Conservation (phyloP, 2,113 vertebrate species). For the Platysternon megacephalum region DNA sequence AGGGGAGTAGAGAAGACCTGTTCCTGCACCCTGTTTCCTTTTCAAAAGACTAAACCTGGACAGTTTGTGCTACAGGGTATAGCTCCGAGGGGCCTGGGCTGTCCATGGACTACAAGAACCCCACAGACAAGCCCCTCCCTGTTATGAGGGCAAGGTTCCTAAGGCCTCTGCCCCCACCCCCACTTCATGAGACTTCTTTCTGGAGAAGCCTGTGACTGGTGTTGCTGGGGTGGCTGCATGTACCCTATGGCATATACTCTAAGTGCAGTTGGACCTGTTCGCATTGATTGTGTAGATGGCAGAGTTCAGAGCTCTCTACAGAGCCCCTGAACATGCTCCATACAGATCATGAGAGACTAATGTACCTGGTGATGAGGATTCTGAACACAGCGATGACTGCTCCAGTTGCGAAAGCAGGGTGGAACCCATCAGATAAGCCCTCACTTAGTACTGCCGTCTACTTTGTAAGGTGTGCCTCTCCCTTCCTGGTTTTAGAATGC, state of each 20-base stretch:
- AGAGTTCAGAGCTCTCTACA: neutral
- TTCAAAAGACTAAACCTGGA: neutral
- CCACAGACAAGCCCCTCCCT: neutral
- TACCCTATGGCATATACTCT: neutral
- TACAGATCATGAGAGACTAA: neutral
- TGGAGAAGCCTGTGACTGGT: neutral
- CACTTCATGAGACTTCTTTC: neutral
- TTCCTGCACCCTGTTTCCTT: neutral
- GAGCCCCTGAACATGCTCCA: neutral
- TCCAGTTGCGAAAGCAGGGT: fast-evolving
- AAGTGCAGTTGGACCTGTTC: neutral
- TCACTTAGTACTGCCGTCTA: fast-evolving
- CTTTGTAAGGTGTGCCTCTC: neutral
- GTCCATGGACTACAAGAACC: neutral
- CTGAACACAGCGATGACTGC: neutral
- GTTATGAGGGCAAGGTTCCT: neutral
- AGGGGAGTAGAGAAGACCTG: neutral
- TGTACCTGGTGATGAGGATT: neutral
- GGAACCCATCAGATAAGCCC: neutral
- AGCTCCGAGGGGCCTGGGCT: neutral
- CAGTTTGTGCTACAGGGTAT: neutral
- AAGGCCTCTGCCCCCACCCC: neutral
- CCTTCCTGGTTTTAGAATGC: neutral
- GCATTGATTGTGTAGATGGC: neutral
- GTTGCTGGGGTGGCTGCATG: neutral